A percentile compares a stretch with the other conserved stretches of the same genome.
Conservation (phyloP, 2,888 invertebrate genomes). For the Allygus modestus region DNA sequence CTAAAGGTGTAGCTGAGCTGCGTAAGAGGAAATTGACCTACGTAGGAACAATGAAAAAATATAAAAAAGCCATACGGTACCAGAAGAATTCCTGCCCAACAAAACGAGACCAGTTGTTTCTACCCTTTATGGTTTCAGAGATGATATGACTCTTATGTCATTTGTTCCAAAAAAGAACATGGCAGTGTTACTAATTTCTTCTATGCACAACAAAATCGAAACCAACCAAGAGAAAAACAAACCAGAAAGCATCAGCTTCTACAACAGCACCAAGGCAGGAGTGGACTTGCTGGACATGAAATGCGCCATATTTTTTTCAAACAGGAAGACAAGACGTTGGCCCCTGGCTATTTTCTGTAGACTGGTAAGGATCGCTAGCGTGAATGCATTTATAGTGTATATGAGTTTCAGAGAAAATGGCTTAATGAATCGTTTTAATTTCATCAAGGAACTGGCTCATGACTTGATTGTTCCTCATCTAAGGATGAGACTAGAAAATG, state of each 20-base stretch:
- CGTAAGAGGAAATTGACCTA: constrained; percentile 21
- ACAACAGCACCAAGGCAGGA: constrained; percentile 46
- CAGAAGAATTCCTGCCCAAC: constrained; percentile 52
- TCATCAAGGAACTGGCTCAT: constrained; percentile 30
- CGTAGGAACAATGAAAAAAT: constrained; percentile 11
- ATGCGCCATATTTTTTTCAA: constrained; percentile 43
- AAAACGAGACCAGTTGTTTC: constrained; percentile 17
- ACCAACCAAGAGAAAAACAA: constrained; percentile 18
- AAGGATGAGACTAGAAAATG: background rate
- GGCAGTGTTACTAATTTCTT: constrained; percentile 14
- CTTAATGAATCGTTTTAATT: constrained; percentile 23
- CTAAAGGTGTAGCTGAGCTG: constrained; percentile 13
- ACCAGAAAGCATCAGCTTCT: constrained; percentile 35
- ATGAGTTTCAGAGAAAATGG: constrained; percentile 8
- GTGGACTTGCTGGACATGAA: constrained; percentile 56
- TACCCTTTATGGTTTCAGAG: constrained; percentile 22
- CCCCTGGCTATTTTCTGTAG: no score
- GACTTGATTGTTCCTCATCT: constrained; percentile 25
- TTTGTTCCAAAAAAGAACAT: constrained; percentile 41
- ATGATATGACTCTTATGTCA: constrained; percentile 58
- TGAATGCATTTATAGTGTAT: constrained; percentile 46
- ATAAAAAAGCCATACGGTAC: constrained; percentile 39
- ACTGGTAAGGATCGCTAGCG: constrained; percentile 39
- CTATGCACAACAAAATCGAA: constrained; percentile 10
- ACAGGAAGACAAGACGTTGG: no score